Evolutionary conservation across 2,113 vertebrate species (phyloP).

Genomic region (Propithecus coquereli): DNA sequence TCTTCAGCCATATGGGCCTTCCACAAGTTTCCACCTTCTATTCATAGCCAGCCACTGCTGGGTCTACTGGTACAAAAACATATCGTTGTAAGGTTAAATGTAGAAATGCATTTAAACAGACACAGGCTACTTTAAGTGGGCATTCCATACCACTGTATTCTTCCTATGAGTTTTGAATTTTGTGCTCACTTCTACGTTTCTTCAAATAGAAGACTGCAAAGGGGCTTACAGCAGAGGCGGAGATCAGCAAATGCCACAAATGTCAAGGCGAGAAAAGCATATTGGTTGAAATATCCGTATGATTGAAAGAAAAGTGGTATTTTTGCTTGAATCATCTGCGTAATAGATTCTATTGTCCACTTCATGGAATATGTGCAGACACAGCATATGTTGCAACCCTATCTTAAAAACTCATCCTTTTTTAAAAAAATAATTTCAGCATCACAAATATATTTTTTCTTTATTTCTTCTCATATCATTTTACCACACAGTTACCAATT

Average conservation of each 20-base stretch:
- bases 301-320: neutral
- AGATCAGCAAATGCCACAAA: neutral
- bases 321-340: conserved; percentile 28
- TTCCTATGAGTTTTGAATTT: neutral
- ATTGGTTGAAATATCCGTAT: conserved; percentile 18
- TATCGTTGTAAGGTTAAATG: neutral
- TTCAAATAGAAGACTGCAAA: neutral
- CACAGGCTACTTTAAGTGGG: neutral
- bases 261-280: conserved; percentile 9
- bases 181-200: neutral
- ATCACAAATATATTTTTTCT: neutral
- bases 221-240: neutral
- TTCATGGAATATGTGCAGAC: neutral
- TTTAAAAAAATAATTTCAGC: conserved; percentile 10
- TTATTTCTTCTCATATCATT: neutral
- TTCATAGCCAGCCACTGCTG: neutral
- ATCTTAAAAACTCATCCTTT: conserved; percentile 27
- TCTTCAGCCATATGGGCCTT: neutral
- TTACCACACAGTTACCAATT: conserved; percentile 38
- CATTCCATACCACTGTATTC: neutral
- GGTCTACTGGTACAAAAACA: neutral
- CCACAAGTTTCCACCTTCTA: neutral
- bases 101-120: neutral
- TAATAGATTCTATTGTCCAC: neutral
- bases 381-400: neutral